Evolutionary conservation across 2,113 vertebrate species (phyloP), one percentile per base, ranked within the genome.

Genomic region (Rhadina sibilatrix): DNA sequence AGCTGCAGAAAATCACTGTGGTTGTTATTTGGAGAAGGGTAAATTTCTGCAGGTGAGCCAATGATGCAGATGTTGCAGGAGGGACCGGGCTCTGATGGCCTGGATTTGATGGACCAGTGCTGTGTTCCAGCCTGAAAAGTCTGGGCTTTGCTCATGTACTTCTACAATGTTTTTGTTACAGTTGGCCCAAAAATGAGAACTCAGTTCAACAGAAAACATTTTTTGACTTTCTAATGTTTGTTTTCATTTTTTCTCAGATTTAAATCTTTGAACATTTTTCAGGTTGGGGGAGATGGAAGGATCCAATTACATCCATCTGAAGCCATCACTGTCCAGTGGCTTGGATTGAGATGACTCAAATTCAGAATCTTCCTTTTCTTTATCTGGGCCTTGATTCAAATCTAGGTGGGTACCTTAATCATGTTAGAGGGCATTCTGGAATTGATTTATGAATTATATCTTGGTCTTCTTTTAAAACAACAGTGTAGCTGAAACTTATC

Each of bases 181-280:
- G 49, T 95, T 97, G 95, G 95, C 95, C 84, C 0, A 0, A 91
- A 93, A 95, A 76, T 30, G 65, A 84, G 87, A 91, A 76, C 87
- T 95, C 77, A 61, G 33, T 84, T 96, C 49, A 86, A 74, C 66
- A 94, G 57, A 93, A 95, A 93, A 86, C 64, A 86, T 96, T 92
- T 97, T 95, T 88, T 91, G 5, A 89, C 91, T 94, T 96, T 93
- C 72, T 91, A 88, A 94, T 89, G 87, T 96, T 96, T 96, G 91
- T 96, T 97, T 96, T 97, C 87, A 75, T 95, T 97, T 94, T 91
- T 92, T 82, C 91, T 89, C 95, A 57, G 60, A 92, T 94, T 96
- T 82, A 92, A 94, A 84, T 84, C 72, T 91, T 90, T 57, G 46
- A 94, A 84, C 77, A 52, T 89, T 91, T 94, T 94, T 95, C 81